Percentiles rank a stretch among this genome's conserved stretches.
These are phyloP conservation scores for Cataglyphis albicans DNA, from an alignment of 2,888 invertebrate species.

Conservation along the genomic window DNA sequence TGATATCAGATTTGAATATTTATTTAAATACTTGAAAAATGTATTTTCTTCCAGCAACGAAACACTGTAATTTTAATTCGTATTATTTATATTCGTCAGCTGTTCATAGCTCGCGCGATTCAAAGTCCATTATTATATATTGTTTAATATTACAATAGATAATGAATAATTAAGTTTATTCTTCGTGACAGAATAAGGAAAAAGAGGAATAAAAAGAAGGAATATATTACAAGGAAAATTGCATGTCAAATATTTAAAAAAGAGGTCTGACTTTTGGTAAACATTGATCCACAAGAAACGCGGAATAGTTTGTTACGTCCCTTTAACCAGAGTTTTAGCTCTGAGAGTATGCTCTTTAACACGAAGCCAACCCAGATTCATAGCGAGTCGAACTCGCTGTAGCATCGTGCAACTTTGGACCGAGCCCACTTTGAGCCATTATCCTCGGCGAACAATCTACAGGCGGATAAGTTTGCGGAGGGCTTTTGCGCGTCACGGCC, in stretches of 20 bases:
- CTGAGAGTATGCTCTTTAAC: conserved; percentile 19
- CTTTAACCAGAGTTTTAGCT: conserved; percentile 31
- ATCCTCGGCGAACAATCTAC: conserved; percentile 55
- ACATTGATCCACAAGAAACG: background rate
- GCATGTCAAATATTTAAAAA: background rate
- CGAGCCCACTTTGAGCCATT: conserved; percentile 55
- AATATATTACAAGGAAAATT: no score
- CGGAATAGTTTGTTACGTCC: conserved; percentile 13
- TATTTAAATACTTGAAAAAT: conserved; percentile 13
- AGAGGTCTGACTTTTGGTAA: background rate
- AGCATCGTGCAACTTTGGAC: conserved; percentile 48
- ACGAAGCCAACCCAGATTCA: conserved; percentile 48
- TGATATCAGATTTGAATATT: background rate
- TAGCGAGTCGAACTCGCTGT: conserved; percentile 39
- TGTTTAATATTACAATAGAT: background rate
- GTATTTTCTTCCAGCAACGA: background rate
- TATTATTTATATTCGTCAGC: background rate
- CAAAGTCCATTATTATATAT: background rate
- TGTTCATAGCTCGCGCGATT: background rate
- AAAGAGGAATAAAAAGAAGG: background rate
- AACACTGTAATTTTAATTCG: background rate
- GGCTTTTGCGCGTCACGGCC: conserved; percentile 55
- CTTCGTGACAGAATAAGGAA: background rate
- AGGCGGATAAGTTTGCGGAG: conserved; percentile 50
- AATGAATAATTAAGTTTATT: conserved; percentile 12